Evolutionary conservation across 2,888 invertebrate genomes (phyloP).

Genomic region (Drosophila mimetica): DNA sequence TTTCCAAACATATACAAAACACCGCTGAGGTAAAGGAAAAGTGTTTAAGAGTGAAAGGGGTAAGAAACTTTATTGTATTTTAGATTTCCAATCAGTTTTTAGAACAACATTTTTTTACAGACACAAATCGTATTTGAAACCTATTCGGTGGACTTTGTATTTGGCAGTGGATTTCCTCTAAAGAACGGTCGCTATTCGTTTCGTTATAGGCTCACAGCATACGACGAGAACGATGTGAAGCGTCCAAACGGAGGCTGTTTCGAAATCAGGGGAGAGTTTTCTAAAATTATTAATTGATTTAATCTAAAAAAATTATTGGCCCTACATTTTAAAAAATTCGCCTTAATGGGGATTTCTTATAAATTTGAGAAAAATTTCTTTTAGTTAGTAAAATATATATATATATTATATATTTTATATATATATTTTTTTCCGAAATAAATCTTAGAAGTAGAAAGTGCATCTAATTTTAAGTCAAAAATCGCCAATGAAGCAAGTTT

Average conservation of each 20-base stretch:
- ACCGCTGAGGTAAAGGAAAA: background rate
- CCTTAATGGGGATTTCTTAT: no score
- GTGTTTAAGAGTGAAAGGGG: slow-evolving; percentile 13
- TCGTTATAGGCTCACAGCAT: background rate
- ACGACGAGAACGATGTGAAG: background rate
- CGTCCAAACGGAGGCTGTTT: background rate
- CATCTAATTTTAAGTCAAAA: no score
- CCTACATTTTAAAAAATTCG: no score
- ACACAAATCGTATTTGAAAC: background rate
- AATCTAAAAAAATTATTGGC: no score
- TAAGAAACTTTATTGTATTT: background rate
- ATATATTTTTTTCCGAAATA: no score
- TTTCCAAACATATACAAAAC: slow-evolving; percentile 4
- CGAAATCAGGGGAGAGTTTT: background rate
- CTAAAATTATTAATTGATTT: background rate
- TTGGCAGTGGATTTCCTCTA: background rate
- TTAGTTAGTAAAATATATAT: no score
- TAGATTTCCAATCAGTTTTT: fast-evolving
- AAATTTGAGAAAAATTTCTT: no score
- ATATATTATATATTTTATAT: no score
- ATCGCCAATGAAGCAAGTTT: no score
- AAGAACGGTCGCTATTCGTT: background rate
- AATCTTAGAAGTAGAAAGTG: no score
- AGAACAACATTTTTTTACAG: background rate
- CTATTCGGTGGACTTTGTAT: background rate